phyloP scores from a whole-genome alignment of 2,113 vertebrate genomes.

The Microcebus murinus region DNA sequence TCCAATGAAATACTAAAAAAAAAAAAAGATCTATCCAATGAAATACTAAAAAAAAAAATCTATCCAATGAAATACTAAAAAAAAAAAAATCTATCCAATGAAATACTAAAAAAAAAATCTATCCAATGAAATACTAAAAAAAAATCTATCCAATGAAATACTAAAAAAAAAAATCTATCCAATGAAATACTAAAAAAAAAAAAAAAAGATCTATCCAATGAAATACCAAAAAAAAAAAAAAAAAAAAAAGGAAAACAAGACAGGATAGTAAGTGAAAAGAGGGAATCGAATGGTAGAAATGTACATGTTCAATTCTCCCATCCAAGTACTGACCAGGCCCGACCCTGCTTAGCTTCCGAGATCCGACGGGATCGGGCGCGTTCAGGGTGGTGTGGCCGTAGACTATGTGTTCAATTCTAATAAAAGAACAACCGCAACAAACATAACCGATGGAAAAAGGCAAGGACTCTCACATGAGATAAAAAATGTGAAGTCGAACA shows the following conservation, averaged over 20 bases:
- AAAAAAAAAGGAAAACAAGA: background rate
- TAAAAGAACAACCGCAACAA: background rate
- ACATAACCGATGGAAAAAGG: background rate
- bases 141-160: background rate
- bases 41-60: background rate
- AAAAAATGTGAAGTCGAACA: background rate
- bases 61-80: too few relatives aligned
- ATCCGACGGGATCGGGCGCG: too few relatives aligned
- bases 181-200: background rate
- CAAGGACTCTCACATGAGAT: background rate
- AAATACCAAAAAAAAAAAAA: background rate
- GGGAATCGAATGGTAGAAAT: background rate
- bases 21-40: background rate
- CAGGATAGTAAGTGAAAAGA: background rate
- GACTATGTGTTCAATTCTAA: background rate
- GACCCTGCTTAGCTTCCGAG: too few relatives aligned
- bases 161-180: too few relatives aligned
- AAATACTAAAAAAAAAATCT: background rate
- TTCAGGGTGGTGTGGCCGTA: too few relatives aligned
- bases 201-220: background rate
- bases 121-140: background rate
- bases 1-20: too few relatives aligned
- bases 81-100: too few relatives aligned
- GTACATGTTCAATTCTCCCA: background rate
- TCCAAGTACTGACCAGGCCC: too few relatives aligned